Conservation (phyloP, 2,113 vertebrate species). For the Tachycineta bicolor region DNA sequence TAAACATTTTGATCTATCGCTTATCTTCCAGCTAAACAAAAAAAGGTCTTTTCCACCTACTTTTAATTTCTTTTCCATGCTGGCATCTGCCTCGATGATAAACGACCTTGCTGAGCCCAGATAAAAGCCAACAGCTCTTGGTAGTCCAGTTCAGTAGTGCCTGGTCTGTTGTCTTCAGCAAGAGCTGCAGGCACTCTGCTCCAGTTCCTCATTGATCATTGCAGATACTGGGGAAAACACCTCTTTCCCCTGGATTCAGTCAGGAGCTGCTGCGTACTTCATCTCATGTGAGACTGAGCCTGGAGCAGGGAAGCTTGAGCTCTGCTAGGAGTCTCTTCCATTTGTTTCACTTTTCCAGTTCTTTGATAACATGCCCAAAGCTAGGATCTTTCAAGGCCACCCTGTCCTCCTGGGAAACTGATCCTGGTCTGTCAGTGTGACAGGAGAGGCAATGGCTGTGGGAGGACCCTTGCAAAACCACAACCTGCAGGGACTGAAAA, state of each 20-base stretch:
- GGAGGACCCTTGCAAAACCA: background rate
- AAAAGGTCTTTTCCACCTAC: background rate
- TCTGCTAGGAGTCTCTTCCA: background rate
- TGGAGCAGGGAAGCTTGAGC: background rate
- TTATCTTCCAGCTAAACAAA: constrained; percentile 21
- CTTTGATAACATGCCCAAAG: background rate
- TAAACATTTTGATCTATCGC: constrained; percentile 27
- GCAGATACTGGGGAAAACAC: background rate
- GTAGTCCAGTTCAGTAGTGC: background rate
- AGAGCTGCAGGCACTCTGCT: rapidly evolving
- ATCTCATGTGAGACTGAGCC: rapidly evolving
- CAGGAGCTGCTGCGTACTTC: background rate
- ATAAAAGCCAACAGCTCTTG: background rate
- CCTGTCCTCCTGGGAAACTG: background rate
- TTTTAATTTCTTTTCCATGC: constrained; percentile 17
- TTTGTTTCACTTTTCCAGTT: background rate
- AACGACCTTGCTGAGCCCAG: background rate
- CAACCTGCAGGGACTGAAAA: background rate
- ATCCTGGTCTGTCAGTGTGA: background rate
- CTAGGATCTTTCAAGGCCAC: background rate
- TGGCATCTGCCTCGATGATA: background rate
- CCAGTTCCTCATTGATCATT: background rate
- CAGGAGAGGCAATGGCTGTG: background rate
- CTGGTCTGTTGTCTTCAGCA: background rate
- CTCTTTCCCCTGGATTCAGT: background rate